Percentiles rank a stretch among this genome's conserved stretches.
phyloP scores from a whole-genome alignment of 1,140 invertebrate genomes.

The Calliphora vicina region DNA sequence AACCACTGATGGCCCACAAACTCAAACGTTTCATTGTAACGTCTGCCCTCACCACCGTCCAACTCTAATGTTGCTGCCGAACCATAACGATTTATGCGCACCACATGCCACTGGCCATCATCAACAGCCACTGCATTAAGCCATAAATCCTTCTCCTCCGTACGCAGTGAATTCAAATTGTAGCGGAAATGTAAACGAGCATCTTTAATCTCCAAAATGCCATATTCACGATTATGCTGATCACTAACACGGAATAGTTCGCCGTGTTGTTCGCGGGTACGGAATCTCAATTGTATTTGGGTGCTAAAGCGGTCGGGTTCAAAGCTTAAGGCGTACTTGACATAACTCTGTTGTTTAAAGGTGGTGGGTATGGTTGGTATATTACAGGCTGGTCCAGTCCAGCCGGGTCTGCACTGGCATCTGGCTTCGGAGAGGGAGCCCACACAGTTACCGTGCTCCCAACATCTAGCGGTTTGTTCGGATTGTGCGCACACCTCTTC shows the following conservation, averaged over 20 bases:
- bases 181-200: conserved; percentile 89
- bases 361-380: conserved; percentile 85
- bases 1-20: conserved; percentile 92
- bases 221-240: conserved; percentile 94
- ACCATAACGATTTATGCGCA: conserved; percentile 87
- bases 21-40: conserved; percentile 93
- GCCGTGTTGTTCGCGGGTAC: conserved; percentile 91
- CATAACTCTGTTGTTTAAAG: conserved; percentile 91
- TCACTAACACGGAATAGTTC: conserved; percentile 92
- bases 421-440: conserved; percentile 86
- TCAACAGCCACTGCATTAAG: conserved; percentile 88
- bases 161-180: conserved; percentile 89
- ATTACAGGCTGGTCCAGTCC: conserved; percentile 86
- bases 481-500: conserved; percentile 86
- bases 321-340: conserved; percentile 94
- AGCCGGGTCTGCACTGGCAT: conserved; percentile 93
- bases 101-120: conserved; percentile 97
- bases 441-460: conserved; percentile 93
- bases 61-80: conserved; percentile 92
- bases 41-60: conserved; percentile 92
- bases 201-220: conserved; percentile 93
- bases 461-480: conserved; percentile 82
- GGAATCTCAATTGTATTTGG: conserved; percentile 89
- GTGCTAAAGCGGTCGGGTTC: conserved; percentile 92
- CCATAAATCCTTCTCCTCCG: conserved; percentile 90